Conservation (phyloP, 2,797 vertebrate genomes). For the Schizothorax lantsangensis region DNA sequence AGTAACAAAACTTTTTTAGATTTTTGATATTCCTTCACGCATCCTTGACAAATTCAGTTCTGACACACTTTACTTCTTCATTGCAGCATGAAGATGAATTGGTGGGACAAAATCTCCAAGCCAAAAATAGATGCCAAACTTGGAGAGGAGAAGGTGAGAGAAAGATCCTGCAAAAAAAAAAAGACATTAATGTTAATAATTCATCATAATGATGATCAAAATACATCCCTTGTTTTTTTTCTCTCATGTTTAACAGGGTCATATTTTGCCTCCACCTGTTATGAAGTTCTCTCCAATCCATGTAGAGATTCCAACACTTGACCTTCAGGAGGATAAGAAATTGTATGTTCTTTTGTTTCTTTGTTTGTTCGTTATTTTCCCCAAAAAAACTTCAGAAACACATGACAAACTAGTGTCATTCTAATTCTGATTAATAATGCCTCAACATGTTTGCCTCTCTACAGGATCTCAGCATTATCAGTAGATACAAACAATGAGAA, state of each 20-base stretch:
- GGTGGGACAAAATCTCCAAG: conserved; percentile 60
- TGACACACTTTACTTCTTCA: conserved; percentile 16
- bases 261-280: background rate
- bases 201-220: background rate
- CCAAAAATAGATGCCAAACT: conserved; percentile 29
- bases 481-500: conserved; percentile 15
- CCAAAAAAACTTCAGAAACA: background rate
- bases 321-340: conserved; percentile 25
- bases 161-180: background rate
- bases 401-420: background rate
- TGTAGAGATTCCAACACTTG: conserved; percentile 37
- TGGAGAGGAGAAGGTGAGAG: conserved; percentile 39
- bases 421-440: background rate
- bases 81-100: conserved; percentile 55
- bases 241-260: conserved; percentile 14
- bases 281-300: background rate
- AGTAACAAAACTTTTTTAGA: background rate
- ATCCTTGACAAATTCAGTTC: background rate
- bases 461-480: conserved; percentile 35
- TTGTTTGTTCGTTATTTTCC: background rate
- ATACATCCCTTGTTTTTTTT: background rate
- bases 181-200: background rate
- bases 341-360: conserved; percentile 43
- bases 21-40: background rate
- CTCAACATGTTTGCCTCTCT: conserved; percentile 9